Base-by-base conservation (phyloP, 2,113 vertebrate genomes). In the Megaleporinus macrocephalus region DNA sequence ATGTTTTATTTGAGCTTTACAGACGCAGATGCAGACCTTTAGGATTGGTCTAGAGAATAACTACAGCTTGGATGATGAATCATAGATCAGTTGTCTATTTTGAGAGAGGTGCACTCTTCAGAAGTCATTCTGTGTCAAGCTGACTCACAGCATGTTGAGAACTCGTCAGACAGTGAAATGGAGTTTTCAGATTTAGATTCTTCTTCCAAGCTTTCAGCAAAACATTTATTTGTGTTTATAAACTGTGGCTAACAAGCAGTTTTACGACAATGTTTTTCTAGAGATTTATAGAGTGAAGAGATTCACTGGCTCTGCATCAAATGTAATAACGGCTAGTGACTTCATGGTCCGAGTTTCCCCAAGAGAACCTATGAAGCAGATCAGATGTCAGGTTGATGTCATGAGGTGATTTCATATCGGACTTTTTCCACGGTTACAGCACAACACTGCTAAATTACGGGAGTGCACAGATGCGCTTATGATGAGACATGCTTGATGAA, bases 361-460 rank as follows among this genome's bases (percentile, higher is more conserved):
- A 74, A 14, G 26, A 79, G 69, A 86, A 83, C 33, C 63, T 70
- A 24, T 26, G 73, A 78, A 82, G 72, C 72, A 62, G 85, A 90
- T 92, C 80, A 71, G 27, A 80, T 90, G 63, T 90, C 88, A 83
- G 57, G 65, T 70, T 81, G 74, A 55, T 61, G 16, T 29, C 74
- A 83, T 75, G 59, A 85, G 83, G 88, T 91, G 86, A 90, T 84
- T 86, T 91, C 88, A 89, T 78, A 66, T 61, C 65, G 83, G 85
- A 89, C 83, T 73, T 89, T 90, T 90, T 76, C 75, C 86, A 87
- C 0, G 73, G 88, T 89, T 78, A 93, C 87, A 91, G 62, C 57
- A 57, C 86, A 87, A 59, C 70, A 77, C 90, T 86, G 88, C 88
- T 87, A 88, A 87, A 90, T 85, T 79, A 61, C 81, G 68, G 24